Evolutionary conservation across 1,140 invertebrate genomes (phyloP).

Genomic region (Cyclina sinensis): DNA sequence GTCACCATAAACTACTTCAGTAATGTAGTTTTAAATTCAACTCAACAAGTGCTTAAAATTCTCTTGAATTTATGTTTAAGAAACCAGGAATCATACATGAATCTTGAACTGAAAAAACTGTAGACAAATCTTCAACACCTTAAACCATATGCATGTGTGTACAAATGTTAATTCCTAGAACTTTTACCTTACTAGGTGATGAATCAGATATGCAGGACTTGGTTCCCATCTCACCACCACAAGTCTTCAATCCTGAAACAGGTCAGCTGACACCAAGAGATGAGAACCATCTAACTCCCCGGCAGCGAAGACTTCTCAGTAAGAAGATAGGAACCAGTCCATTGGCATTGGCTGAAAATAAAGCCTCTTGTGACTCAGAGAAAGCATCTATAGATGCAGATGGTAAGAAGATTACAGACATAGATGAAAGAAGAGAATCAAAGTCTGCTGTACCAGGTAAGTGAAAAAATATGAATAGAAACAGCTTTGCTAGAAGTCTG

Average conservation of each 20-base stretch:
- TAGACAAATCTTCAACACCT: too few species aligned
- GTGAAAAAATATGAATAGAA: not conserved
- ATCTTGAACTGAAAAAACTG: too few species aligned
- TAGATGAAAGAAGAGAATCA: not conserved
- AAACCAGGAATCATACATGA: too few species aligned
- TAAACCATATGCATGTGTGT: too few species aligned
- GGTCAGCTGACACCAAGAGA: slow-evolving; percentile 69
- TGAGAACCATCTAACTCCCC: slow-evolving; percentile 34
- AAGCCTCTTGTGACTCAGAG: slow-evolving; percentile 49
- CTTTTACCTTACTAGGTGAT: slow-evolving; percentile 57
- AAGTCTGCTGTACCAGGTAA: slow-evolving; percentile 23
- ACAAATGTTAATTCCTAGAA: too few species aligned
- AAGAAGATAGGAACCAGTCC: slow-evolving; percentile 21
- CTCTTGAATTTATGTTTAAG: too few species aligned
- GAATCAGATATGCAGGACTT: slow-evolving; percentile 74
- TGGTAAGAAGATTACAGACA: not conserved
- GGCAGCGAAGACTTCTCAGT: slow-evolving; percentile 40
- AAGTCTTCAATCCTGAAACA: slow-evolving; percentile 72
- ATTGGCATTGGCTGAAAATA: slow-evolving; percentile 17
- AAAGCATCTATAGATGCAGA: slow-evolving; percentile 14
- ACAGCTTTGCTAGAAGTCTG: too few species aligned
- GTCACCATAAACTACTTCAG: too few species aligned
- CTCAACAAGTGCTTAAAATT: too few species aligned
- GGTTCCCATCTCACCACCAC: slow-evolving; percentile 78
- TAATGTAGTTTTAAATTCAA: too few species aligned